Evolutionary conservation across 2,888 invertebrate genomes (phyloP), one percentile per base, ranked within the genome.

Genomic region (Marasmarcha lunaedactyla): DNA sequence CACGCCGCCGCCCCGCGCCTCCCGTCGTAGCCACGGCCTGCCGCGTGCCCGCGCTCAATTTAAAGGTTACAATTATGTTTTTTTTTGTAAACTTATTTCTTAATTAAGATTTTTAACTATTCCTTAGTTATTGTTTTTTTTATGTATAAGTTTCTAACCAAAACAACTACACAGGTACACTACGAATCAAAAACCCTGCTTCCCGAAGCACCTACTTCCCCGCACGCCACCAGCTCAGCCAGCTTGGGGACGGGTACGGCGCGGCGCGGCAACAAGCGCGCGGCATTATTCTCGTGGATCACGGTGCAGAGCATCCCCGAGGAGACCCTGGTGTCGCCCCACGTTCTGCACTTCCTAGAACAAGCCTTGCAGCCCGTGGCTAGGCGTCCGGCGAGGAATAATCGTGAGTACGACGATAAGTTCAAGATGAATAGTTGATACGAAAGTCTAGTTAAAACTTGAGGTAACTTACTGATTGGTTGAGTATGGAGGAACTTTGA

Each of bases 341-440:
- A 97, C 58, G 94, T 99, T 52, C 85, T 99, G 39, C 97, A 98
- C 72, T 99, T 98, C 72, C 73, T 99, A 48, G 98, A 99, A 64
- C 98, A 98, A 74, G 97, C 97, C 0, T 72, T 98, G 27, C 98
- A 98, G 59, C 97, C 98, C 0, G 94, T 98, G 59, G 97, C 97
- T 3, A 3, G 20, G 4, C 20, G 20, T 3, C 20, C 20, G 20
- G 4, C 20, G 20, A 3, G 20, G n/a, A n/a, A n/a, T n/a, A n/a
- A n/a, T n/a, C n/a, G n/a, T n/a, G n/a, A n/a, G n/a, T n/a, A n/a
- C n/a, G n/a, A n/a, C n/a, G n/a, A n/a, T n/a, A n/a, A n/a, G n/a
- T n/a, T n/a, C n/a, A n/a, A n/a, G n/a, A n/a, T n/a, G n/a, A n/a
- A n/a, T n/a, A n/a, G n/a, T n/a, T n/a, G n/a, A n/a, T n/a, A n/a